Percentiles rank a stretch among this genome's conserved stretches.
Conservation (phyloP, 2,797 vertebrate species). For the Diplodus sargus region DNA sequence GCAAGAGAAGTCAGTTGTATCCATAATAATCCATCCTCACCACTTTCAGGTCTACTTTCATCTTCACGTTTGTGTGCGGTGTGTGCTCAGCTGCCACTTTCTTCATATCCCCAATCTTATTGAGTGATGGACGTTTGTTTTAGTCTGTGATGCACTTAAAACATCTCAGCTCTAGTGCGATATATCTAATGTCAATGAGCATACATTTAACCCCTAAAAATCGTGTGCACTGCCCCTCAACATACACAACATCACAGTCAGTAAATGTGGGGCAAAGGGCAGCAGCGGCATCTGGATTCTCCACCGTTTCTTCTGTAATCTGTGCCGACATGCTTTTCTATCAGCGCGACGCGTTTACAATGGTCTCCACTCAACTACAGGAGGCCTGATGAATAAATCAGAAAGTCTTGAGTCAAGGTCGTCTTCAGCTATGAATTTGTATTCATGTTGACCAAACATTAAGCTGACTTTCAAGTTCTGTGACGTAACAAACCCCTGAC, state of each 20-base stretch:
- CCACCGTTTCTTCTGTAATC: constrained; percentile 32
- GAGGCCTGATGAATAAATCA: constrained; percentile 50
- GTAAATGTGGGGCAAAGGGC: constrained; percentile 29
- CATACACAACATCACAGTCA: neutral
- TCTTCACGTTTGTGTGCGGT: no score
- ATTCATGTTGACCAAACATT: constrained; percentile 40
- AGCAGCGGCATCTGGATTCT: constrained; percentile 20
- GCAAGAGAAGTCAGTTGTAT: no score
- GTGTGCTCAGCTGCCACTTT: no score
- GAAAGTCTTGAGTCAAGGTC: constrained; percentile 42
- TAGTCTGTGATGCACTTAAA: no score
- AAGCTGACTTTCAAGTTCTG: constrained; percentile 13
- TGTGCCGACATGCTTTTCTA: constrained; percentile 18
- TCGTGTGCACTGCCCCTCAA: neutral
- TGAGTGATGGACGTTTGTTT: no score
- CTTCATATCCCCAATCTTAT: no score
- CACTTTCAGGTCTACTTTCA: no score
- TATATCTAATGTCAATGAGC: no score
- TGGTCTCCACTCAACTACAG: constrained; percentile 21
- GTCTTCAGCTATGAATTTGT: constrained; percentile 24
- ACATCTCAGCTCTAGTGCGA: no score
- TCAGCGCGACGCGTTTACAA: constrained; percentile 31
- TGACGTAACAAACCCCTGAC: constrained; percentile 17
- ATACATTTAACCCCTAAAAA: neutral
- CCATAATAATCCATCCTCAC: no score